phyloP scores from a whole-genome alignment of 2,888 invertebrate genomes.

The Lithophane semibrunnea region DNA sequence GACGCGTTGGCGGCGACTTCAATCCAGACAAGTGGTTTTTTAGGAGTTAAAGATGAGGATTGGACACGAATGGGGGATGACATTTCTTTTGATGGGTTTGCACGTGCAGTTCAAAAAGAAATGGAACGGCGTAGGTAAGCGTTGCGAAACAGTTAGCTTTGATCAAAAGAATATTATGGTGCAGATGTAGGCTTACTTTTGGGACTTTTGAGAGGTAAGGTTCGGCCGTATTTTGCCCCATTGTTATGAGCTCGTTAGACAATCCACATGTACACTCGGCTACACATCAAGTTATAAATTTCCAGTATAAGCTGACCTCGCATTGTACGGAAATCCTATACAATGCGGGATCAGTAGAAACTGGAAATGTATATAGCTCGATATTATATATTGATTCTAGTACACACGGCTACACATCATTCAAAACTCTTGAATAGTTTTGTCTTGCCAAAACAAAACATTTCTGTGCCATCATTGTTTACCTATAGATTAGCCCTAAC shows the following conservation, averaged over 20 bases:
- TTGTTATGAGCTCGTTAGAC: not conserved
- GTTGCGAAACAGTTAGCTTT: not conserved
- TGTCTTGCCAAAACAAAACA: not conserved
- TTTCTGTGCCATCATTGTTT: not conserved
- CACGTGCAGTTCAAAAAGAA: too few relatives aligned
- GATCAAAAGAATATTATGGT: not conserved
- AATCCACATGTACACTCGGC: not conserved
- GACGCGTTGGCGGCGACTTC: conserved; percentile 33
- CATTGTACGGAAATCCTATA: too few relatives aligned
- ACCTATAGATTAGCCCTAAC: not conserved
- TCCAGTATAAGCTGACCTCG: too few relatives aligned
- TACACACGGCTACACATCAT: too few relatives aligned
- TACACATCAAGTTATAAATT: too few relatives aligned
- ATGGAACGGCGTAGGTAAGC: too few relatives aligned
- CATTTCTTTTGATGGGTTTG: conserved; percentile 19
- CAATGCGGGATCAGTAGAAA: too few relatives aligned
- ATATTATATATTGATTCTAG: too few relatives aligned
- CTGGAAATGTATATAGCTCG: too few relatives aligned
- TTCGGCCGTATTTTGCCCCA: not conserved
- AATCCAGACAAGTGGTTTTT: conserved; percentile 56
- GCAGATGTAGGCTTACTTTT: not conserved
- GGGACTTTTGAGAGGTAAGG: not conserved
- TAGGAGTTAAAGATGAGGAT: conserved; percentile 41
- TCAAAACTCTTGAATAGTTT: not conserved
- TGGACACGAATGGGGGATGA: conserved; percentile 9